phyloP scores from a whole-genome alignment of 2,888 invertebrate genomes.

The Meteorus colon region DNA sequence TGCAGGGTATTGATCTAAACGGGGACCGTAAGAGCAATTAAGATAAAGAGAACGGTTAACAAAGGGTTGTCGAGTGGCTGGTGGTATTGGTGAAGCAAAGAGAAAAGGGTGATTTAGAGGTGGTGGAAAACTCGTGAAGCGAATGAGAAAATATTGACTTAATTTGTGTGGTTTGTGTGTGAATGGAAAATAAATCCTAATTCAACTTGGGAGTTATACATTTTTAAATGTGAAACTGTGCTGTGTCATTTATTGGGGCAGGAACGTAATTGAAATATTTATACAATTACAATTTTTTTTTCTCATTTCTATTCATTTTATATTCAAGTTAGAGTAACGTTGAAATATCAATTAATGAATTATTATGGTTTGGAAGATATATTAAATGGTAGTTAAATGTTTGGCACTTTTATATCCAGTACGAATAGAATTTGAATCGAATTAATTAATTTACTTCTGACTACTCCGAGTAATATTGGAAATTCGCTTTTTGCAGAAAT shows the following conservation, averaged over 20 bases:
- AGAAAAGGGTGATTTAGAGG: slow-evolving; percentile 41
- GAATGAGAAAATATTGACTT: slow-evolving; percentile 4
- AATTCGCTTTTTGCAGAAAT: slow-evolving; percentile 18
- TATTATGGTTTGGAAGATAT: too few species aligned
- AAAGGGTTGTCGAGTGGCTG: slow-evolving; percentile 69
- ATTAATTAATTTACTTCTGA: background rate
- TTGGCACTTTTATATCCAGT: background rate
- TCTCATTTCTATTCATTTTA: too few species aligned
- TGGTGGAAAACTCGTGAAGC: slow-evolving; percentile 14
- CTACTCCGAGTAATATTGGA: slow-evolving; percentile 1
- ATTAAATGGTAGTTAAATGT: too few species aligned
- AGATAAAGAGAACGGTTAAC: slow-evolving; percentile 70
- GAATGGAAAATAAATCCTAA: slow-evolving; percentile 1
- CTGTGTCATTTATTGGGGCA: too few species aligned
- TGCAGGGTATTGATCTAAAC: slow-evolving; percentile 69
- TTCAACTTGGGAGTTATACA: background rate
- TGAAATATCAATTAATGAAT: too few species aligned
- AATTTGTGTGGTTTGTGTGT: background rate
- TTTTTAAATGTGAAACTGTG: too few species aligned
- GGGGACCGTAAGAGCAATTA: slow-evolving; percentile 71
- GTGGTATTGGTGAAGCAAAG: slow-evolving; percentile 56
- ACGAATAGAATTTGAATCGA: background rate
- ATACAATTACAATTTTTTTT: too few species aligned
- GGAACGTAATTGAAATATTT: too few species aligned
- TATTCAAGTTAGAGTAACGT: too few species aligned